A percentile compares a stretch with the other conserved stretches of the same genome.
Evolutionary conservation across 2,888 invertebrate species (phyloP).

Genomic region (Liopterus haemorrhoidalis): DNA sequence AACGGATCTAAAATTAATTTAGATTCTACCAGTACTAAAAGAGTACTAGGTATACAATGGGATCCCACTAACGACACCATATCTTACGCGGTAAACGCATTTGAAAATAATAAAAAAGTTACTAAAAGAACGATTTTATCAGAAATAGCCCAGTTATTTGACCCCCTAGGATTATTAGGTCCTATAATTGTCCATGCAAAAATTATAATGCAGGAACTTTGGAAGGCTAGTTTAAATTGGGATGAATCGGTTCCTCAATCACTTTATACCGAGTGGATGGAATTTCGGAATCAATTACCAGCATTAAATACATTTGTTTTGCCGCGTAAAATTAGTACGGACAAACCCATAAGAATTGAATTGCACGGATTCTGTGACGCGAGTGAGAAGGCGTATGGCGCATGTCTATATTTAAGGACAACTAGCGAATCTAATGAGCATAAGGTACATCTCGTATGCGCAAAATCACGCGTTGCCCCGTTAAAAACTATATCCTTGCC

Average conservation of each 20-base stretch:
- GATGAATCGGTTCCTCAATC: constrained; percentile 16
- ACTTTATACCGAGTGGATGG: no score
- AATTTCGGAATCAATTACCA: no score
- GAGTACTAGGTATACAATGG: constrained; percentile 8
- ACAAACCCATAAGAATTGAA: no score
- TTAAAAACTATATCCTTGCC: neutral
- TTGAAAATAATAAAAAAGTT: constrained; percentile 15
- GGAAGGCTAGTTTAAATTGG: constrained; percentile 20
- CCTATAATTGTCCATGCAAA: constrained; percentile 19
- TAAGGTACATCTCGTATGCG: neutral
- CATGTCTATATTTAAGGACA: no score
- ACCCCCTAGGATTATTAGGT: constrained; percentile 24
- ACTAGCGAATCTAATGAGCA: no score
- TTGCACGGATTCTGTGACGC: no score
- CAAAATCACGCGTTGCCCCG: neutral
- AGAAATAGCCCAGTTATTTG: constrained; percentile 24
- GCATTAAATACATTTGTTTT: no score
- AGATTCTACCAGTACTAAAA: constrained; percentile 4
- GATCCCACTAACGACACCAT: neutral
- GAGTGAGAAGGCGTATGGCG: no score
- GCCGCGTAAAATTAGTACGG: no score
- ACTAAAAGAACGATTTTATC: constrained; percentile 22
- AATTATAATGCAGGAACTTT: constrained; percentile 21
- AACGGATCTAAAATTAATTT: constrained; percentile 1
- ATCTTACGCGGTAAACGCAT: neutral